Conservation (phyloP, 2,797 vertebrate genomes). For the Smutsia gigantea region DNA sequence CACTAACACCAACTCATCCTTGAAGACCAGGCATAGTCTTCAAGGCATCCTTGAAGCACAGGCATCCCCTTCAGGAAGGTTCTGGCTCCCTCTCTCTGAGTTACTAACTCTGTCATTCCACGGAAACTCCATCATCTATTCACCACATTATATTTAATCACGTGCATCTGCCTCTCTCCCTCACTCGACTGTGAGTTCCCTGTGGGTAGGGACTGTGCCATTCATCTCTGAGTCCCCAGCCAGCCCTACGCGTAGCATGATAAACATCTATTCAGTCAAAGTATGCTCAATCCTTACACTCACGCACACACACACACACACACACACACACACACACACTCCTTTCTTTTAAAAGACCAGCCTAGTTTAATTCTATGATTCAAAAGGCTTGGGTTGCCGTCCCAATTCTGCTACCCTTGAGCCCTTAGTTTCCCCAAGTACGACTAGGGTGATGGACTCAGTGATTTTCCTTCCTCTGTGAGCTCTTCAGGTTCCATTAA, state of each 20-base stretch:
- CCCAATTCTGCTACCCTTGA: not conserved
- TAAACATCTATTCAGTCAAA: not conserved
- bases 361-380: not conserved
- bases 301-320: not conserved
- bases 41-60: not conserved
- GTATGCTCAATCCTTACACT: not conserved
- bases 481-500: not conserved
- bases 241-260: not conserved
- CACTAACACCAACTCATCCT: not conserved
- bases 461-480: not conserved
- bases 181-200: not conserved
- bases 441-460: not conserved
- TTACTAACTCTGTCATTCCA: not conserved
- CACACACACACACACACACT: not conserved
- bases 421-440: not conserved
- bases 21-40: not conserved
- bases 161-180: not conserved
- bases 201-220: not conserved
- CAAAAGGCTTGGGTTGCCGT: not conserved
- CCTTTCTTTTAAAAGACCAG: not conserved
- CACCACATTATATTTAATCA: not conserved
- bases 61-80: not conserved
- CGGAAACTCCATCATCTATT: not conserved
- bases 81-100: not conserved
- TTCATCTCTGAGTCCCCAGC: not conserved